Evolutionary conservation across 92 coral and sea anemone genomes (phyloP), one percentile per base, ranked within the genome.

Genomic region (Actinostola sp.): DNA sequence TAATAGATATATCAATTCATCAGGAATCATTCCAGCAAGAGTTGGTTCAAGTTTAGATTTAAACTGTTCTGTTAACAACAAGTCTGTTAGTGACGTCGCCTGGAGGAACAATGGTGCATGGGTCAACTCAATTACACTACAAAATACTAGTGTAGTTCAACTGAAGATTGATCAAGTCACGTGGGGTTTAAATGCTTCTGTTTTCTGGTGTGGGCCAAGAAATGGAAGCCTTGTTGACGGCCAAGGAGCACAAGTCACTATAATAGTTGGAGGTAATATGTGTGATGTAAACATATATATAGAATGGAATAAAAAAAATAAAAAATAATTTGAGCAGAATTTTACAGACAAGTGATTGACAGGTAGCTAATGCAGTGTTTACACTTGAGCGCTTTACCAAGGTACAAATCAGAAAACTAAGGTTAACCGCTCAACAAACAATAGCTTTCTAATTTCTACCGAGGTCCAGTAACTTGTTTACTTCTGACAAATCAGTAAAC

Each of bases 211-310:
- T 48, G 59, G 72, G 1, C 67, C 21, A 35, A 7, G 12, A 36
- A 26, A 48, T 14, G 54, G 54, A 4, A 48, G 21, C 16, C 13
- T 48, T 13, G 21, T 17, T 13, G 54, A 48, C 14, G 21, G 29
- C 16, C 19, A 64, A 39, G 36, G 70, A 42, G n/a, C 33, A 24
- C 3, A 26, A 11, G 54, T 64, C 2, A 42, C 59, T 12, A 27
- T 66, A 9, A 45, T 65, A n/a, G 33, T 31, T 26, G 71, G 71
- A 65, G 71, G 71, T 65, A 65, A 53, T 8, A 32, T 11, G 25
- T 31, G 6, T 31, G 12, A 30, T 11, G 30, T 1, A 10, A 55
- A n/a, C 30, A 55, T 15, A 19, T 28, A 55, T 12, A 28, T n/a
- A 55, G 0, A 12, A 19, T 19, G 13, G 13, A 9, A 48, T 48